These are phyloP conservation scores for Melieria picta DNA, from an alignment of 2,888 invertebrate genomes.

Conservation along the genomic window DNA sequence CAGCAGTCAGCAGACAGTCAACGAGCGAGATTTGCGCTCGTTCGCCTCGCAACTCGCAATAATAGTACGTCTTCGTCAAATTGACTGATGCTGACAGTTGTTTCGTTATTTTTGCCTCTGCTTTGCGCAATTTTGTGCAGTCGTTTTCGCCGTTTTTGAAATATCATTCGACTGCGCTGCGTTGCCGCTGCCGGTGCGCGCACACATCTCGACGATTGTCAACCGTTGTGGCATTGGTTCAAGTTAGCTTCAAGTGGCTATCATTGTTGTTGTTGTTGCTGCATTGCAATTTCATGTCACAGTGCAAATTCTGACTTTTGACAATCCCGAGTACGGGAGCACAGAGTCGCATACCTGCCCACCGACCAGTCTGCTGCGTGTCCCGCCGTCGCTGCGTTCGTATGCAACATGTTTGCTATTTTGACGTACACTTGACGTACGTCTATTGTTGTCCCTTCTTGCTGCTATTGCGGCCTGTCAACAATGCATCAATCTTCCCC, in stretches of 20 bases:
- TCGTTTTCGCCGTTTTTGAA: slow-evolving; percentile 5
- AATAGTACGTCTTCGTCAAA: slow-evolving; percentile 50
- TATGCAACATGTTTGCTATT: neutral
- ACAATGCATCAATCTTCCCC: slow-evolving; percentile 15
- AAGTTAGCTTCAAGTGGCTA: too few relatives aligned
- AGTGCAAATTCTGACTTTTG: too few relatives aligned
- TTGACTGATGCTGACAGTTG: slow-evolving; percentile 32
- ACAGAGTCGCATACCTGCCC: neutral
- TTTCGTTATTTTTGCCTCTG: slow-evolving; percentile 5
- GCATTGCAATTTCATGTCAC: too few relatives aligned
- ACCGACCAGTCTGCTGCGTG: neutral
- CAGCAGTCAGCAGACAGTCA: slow-evolving; percentile 14
- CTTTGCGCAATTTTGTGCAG: neutral
- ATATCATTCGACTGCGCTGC: neutral
- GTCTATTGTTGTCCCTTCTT: neutral
- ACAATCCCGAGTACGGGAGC: too few relatives aligned
- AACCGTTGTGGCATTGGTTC: too few relatives aligned
- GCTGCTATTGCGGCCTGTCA: slow-evolving; percentile 1
- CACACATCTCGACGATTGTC: too few relatives aligned
- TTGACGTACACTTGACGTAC: neutral
- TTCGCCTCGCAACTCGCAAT: slow-evolving; percentile 36
- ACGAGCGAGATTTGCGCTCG: slow-evolving; percentile 27
- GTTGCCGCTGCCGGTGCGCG: neutral
- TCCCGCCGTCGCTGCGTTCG: neutral
- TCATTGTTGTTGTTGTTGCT: too few relatives aligned